Base-by-base conservation (phyloP, 2,113 vertebrate genomes). In the Pardalotus punctatus region DNA sequence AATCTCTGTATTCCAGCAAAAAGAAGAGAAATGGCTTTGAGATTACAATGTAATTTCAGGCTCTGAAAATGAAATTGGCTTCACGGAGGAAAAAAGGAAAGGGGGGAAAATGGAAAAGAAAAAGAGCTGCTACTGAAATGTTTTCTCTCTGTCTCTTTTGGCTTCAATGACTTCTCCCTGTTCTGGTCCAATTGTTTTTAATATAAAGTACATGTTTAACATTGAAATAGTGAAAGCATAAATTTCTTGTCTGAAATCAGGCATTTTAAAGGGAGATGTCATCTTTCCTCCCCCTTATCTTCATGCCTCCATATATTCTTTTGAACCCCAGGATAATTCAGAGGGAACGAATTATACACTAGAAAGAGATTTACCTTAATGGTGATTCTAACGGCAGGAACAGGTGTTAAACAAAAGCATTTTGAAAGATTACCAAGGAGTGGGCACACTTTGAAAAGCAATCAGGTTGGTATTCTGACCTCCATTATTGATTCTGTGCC, bases 1-100 rank as follows among this genome's bases (percentile, higher is more conserved):
- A 94, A 56, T 88, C 62, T 83, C 72, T 86, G 45, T 83, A 84
- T 88, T 92, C 60, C 69, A 90, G 65, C 62, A 88, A 33, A 92
- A 83, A 86, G 19, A 62, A 56, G 16, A 78, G 69, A 93, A 85
- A 72, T 83, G 35, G n/a, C 45, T 95, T 88, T 77, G 64, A 81
- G 64, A 93, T 86, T 86, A 58, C 56, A 54, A 35, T 28, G 54
- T 83, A 81, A 83, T 95, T 94, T 94, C 66, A 90, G 58, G 42
- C 79, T 83, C 64, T 81, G 64, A 94, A 97, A 83, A 93, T 47
- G 47, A 81, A 91, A 82, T 57, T 3, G 1, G 36, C 56, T 80
- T 78, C 70, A 50, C 60, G 48, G 31, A 87, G 53, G 11, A 91
- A 58, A 33, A 87, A 85, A 73, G 17, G 4, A 9, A 51, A 5